phyloP scores from a whole-genome alignment of 1,140 invertebrate species.

The Brachionus asplanchnoidis region DNA sequence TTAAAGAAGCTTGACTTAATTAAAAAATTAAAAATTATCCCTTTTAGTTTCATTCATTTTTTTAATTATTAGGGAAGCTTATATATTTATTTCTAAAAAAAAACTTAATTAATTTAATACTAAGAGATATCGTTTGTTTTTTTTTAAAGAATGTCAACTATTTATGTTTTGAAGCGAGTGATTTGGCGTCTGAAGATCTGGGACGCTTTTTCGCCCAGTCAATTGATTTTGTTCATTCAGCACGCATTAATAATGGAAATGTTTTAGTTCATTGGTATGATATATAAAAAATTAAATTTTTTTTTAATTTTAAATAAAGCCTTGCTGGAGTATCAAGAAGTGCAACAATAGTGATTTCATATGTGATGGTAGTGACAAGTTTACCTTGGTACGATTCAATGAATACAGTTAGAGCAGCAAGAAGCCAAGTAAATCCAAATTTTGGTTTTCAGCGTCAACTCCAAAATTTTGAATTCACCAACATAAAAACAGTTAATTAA shows the following conservation, averaged over 20 bases:
- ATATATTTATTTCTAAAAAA: too few species aligned
- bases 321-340: conserved; percentile 91
- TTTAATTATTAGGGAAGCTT: too few species aligned
- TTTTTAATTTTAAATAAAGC: conserved; percentile 58
- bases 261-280: conserved; percentile 90
- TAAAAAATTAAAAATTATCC: not conserved
- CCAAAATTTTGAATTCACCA: conserved; percentile 72
- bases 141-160: conserved; percentile 79
- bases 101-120: too few species aligned
- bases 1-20: not conserved
- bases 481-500: not conserved
- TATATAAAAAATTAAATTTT: not conserved
- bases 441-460: conserved; percentile 87
- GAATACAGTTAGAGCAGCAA: conserved; percentile 81
- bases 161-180: conserved; percentile 83
- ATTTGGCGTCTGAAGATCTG: conserved; percentile 84
- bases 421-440: conserved; percentile 87
- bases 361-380: conserved; percentile 86
- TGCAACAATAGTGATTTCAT: conserved; percentile 85
- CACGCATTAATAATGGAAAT: conserved; percentile 76
- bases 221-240: conserved; percentile 91
- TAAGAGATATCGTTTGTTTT: not conserved
- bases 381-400: conserved; percentile 86
- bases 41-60: too few species aligned
- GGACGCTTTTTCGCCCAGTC: conserved; percentile 83